These are phyloP conservation scores for Podargus strigoides DNA, from an alignment of 2,797 vertebrate species.

Conservation along the genomic window DNA sequence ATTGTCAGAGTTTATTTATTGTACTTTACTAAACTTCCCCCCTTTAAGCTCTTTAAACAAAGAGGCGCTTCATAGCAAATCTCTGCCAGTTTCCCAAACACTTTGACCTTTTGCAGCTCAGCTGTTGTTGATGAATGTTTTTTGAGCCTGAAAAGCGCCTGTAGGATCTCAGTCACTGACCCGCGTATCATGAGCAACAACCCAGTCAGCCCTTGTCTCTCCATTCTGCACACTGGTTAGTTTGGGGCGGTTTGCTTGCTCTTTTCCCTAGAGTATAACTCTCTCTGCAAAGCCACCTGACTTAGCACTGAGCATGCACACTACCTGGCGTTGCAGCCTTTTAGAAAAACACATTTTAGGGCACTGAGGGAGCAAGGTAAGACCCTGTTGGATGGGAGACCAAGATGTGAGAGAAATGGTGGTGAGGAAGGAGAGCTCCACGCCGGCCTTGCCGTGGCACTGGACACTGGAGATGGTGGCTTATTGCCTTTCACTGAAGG, in stretches of 20 bases:
- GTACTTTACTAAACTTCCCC: not conserved
- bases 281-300: not conserved
- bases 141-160: not conserved
- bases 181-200: not conserved
- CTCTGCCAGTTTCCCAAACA: not conserved
- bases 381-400: not conserved
- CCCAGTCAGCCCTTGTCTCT: not conserved
- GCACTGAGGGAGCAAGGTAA: not conserved
- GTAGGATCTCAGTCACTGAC: not conserved
- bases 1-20: not conserved
- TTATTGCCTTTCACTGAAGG: not conserved
- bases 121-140: not conserved
- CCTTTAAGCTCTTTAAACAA: slow-evolving; percentile 33
- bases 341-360: not conserved
- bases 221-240: fast-evolving
- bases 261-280: not conserved
- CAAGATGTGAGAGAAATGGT: not conserved
- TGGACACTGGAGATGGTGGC: not conserved
- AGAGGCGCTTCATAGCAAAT: not conserved
- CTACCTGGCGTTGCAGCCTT: not conserved
- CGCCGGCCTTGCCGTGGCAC: fast-evolving
- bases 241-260: not conserved
- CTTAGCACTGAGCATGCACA: not conserved
- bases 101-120: not conserved
- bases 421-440: not conserved